Evolutionary conservation across 2,113 vertebrate species (phyloP).

Genomic region (Piaya cayana): DNA sequence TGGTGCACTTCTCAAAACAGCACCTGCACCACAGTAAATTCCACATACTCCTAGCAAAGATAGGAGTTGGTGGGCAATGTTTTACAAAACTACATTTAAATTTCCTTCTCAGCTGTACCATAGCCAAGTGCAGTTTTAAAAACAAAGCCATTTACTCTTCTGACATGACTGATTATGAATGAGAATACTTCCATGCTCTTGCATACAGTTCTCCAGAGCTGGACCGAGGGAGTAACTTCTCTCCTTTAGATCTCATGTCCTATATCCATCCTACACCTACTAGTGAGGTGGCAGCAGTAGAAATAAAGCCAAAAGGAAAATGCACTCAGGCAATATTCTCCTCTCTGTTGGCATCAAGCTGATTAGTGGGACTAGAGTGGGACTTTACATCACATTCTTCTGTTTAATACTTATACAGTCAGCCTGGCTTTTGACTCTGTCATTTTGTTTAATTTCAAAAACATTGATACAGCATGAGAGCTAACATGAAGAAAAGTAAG

Average conservation of each 20-base stretch:
- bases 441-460: background rate
- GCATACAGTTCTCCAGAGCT: background rate
- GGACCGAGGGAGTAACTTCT: background rate
- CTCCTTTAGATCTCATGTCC: background rate
- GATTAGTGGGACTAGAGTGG: background rate
- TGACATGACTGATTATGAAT: background rate
- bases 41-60: background rate
- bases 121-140: background rate
- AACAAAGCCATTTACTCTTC: background rate
- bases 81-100: background rate
- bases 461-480: background rate
- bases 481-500: background rate
- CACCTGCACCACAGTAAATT: background rate
- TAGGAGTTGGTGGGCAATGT: background rate
- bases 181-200: background rate
- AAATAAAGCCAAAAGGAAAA: background rate
- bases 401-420: background rate
- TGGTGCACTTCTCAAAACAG: background rate
- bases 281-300: background rate
- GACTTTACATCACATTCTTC: background rate
- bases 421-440: background rate
- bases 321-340: background rate
- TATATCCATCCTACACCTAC: background rate
- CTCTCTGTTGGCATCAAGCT: background rate
- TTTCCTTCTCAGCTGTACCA: background rate